These are phyloP conservation scores for Cantharis lateralis DNA, from an alignment of 2,888 invertebrate genomes.

Conservation along the genomic window DNA sequence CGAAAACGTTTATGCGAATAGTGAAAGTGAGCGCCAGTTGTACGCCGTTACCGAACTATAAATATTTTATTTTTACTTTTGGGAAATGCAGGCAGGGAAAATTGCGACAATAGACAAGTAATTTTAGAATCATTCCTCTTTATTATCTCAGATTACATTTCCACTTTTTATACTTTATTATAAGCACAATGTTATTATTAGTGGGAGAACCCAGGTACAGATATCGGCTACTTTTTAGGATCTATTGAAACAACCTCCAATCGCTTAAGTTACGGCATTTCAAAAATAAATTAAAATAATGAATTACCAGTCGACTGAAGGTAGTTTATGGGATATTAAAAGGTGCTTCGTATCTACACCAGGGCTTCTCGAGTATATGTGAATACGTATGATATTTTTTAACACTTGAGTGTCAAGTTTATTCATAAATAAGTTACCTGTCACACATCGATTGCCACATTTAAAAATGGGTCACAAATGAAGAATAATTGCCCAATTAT, in stretches of 20 bases:
- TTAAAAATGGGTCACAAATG: neutral
- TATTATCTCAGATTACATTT: constrained; percentile 11
- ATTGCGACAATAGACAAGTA: constrained; percentile 18
- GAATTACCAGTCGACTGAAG: too few species aligned
- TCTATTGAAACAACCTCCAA: too few species aligned
- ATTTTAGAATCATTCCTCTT: constrained; percentile 19
- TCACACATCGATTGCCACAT: neutral
- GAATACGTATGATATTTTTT: neutral
- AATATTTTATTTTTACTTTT: constrained; percentile 47
- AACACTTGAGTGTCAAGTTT: neutral
- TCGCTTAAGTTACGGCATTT: too few species aligned
- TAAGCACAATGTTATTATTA: constrained; percentile 1
- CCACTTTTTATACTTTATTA: constrained; percentile 13
- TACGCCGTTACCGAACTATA: constrained; percentile 78
- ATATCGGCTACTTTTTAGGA: too few species aligned
- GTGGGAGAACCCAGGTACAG: too few species aligned
- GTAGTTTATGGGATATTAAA: too few species aligned
- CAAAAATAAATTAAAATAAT: too few species aligned
- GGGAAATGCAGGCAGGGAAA: constrained; percentile 55
- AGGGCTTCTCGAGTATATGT: neutral
- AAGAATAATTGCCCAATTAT: neutral
- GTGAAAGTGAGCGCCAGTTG: constrained; percentile 59
- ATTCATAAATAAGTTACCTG: neutral
- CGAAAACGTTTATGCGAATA: constrained; percentile 53
- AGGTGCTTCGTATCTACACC: too few species aligned